Conservation (phyloP, 2,888 invertebrate genomes). For the Eugnorisma glareosa region DNA sequence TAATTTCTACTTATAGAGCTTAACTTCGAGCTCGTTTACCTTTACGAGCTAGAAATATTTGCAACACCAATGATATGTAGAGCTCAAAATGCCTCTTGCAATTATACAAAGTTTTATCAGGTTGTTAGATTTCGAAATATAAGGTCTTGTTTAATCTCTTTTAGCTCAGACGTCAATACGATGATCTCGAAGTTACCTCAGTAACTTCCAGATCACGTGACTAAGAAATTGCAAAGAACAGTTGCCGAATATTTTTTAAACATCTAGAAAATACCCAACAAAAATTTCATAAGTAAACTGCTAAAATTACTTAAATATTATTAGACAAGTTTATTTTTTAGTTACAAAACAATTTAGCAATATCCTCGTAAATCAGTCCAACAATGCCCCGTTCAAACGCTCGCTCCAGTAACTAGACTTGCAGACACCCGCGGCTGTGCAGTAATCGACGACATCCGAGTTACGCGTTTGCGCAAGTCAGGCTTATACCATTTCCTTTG, state of each 20-base stretch:
- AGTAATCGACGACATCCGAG: constrained; percentile 86
- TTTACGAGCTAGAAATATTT: constrained; percentile 52
- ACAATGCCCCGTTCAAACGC: constrained; percentile 60
- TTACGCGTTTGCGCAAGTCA: constrained; percentile 79
- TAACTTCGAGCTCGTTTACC: constrained; percentile 48
- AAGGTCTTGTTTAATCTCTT: neutral
- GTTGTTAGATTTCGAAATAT: constrained; percentile 23
- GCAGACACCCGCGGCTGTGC: constrained; percentile 67
- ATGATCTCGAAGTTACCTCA: neutral
- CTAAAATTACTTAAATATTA: neutral
- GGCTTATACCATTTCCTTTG: constrained; percentile 76
- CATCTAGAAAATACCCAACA: neutral
- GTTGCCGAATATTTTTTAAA: neutral
- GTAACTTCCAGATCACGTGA: neutral
- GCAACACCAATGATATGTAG: constrained; percentile 55
- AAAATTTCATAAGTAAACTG: neutral
- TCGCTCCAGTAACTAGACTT: constrained; percentile 64
- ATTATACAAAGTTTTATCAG: constrained; percentile 38
- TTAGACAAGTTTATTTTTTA: neutral
- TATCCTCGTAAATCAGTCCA: constrained; percentile 14
- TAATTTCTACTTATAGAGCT: constrained; percentile 45
- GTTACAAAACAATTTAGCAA: constrained; percentile 19
- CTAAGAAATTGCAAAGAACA: neutral
- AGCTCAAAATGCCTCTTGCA: constrained; percentile 44
- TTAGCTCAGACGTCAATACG: neutral